Percentiles rank a stretch among this genome's conserved stretches.
These are phyloP conservation scores for Hydrochoerus hydrochaeris DNA, from an alignment of 2,113 vertebrate species.

Conservation along the genomic window DNA sequence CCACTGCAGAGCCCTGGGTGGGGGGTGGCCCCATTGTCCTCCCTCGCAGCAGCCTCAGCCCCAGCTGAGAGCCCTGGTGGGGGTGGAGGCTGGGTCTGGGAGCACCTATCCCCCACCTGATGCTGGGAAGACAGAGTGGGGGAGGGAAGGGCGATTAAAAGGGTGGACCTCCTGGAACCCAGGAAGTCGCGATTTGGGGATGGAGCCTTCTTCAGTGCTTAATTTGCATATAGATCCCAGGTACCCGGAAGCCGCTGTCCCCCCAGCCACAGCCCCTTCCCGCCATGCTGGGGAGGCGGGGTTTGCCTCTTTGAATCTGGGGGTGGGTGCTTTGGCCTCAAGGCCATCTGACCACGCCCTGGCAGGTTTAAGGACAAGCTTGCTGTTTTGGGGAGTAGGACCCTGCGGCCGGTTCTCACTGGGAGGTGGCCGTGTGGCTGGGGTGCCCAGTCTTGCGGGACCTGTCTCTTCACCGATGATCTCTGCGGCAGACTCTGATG, in stretches of 20 bases:
- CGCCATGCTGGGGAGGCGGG: fast-evolving
- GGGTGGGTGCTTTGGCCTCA: background rate
- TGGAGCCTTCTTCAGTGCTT: fast-evolving
- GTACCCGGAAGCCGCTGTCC: background rate
- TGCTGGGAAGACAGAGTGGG: background rate
- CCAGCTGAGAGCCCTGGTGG: background rate
- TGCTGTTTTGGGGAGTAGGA: background rate
- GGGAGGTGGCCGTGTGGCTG: background rate
- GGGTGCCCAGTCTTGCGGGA: background rate
- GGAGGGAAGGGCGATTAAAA: background rate
- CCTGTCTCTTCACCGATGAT: background rate
- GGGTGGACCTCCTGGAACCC: background rate
- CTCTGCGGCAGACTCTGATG: background rate
- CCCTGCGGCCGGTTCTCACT: background rate
- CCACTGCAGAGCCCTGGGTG: background rate
- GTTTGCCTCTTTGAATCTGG: background rate
- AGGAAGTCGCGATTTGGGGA: background rate
- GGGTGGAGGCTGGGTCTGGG: background rate
- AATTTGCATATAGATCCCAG: background rate
- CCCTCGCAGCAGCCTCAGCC: background rate
- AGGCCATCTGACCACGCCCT: too few species aligned
- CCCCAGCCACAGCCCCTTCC: background rate
- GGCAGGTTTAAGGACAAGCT: background rate
- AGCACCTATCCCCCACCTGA: background rate
- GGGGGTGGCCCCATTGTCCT: background rate